Conservation (phyloP, 2,888 invertebrate species). For the Tenthredo livida region DNA sequence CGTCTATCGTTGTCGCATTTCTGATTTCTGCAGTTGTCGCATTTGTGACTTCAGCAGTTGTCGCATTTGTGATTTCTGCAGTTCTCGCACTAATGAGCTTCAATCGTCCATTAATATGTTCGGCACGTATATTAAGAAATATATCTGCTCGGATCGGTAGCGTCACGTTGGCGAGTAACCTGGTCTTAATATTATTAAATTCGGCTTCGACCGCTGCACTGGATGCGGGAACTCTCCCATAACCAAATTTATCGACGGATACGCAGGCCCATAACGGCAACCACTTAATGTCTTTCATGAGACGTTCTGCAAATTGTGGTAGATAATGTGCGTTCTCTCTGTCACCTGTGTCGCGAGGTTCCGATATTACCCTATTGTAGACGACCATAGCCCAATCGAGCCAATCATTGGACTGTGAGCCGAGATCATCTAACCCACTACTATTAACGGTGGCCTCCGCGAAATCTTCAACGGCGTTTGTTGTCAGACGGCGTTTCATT, state of each 20-base stretch:
- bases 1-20: background rate
- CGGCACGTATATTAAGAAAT: conserved; percentile 23
- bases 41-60: too few species aligned
- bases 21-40: background rate
- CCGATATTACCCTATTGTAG: background rate
- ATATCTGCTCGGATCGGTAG: conserved; percentile 33
- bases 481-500: background rate
- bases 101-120: conserved; percentile 29
- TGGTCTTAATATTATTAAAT: conserved; percentile 51
- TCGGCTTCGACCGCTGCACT: conserved; percentile 55
- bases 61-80: too few species aligned
- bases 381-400: background rate
- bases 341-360: conserved; percentile 13
- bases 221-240: conserved; percentile 50
- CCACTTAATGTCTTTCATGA: conserved; percentile 28
- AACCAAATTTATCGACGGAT: conserved; percentile 26
- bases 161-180: conserved; percentile 20
- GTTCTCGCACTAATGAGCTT: conserved; percentile 18
- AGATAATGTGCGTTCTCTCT: conserved; percentile 52
- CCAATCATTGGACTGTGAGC: background rate
- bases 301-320: conserved; percentile 16
- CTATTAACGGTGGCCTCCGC: background rate
- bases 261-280: conserved; percentile 54
- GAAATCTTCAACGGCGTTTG: background rate
- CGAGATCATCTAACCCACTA: background rate